These are phyloP conservation scores for Drosophila aldrichi DNA, from an alignment of 2,888 invertebrate species.

Conservation along the genomic window DNA sequence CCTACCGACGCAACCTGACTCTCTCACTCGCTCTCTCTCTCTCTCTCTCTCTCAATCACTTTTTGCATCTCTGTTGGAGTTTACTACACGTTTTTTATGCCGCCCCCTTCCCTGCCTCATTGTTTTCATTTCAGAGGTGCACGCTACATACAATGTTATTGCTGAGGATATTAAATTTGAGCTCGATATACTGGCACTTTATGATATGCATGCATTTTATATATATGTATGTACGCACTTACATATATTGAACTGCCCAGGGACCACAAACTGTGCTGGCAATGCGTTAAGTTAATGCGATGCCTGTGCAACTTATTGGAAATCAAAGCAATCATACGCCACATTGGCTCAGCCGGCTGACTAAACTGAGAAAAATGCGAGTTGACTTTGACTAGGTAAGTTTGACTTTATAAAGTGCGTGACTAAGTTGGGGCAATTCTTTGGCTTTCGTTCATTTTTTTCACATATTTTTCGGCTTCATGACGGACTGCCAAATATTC, in stretches of 20 bases:
- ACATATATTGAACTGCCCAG: conserved; percentile 1
- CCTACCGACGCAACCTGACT: neutral
- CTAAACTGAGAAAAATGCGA: conserved; percentile 30
- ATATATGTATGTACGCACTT: neutral
- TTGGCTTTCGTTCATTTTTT: too few species aligned
- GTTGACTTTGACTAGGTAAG: neutral
- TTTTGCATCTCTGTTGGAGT: conserved; percentile 22
- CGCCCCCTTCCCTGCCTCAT: conserved; percentile 3
- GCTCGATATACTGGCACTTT: conserved; percentile 56
- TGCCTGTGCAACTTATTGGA: conserved; percentile 63
- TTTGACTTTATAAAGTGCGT: too few species aligned
- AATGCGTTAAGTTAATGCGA: conserved; percentile 53
- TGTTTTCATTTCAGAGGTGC: conserved; percentile 58
- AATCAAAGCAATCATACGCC: conserved; percentile 62
- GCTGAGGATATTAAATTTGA: conserved; percentile 69
- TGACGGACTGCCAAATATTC: neutral
- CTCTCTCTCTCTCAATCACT: conserved; percentile 1
- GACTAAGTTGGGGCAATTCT: too few species aligned
- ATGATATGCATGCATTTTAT: conserved; percentile 25
- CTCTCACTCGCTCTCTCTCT: neutral
- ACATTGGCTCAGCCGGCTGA: conserved; percentile 36
- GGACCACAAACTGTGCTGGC: conserved; percentile 5
- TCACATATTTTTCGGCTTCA: neutral
- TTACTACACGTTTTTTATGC: conserved; percentile 26
- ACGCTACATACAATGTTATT: conserved; percentile 56